Evolutionary conservation across 2,888 invertebrate species (phyloP), one percentile per base, ranked within the genome.

Genomic region (Oscheius sp.): DNA sequence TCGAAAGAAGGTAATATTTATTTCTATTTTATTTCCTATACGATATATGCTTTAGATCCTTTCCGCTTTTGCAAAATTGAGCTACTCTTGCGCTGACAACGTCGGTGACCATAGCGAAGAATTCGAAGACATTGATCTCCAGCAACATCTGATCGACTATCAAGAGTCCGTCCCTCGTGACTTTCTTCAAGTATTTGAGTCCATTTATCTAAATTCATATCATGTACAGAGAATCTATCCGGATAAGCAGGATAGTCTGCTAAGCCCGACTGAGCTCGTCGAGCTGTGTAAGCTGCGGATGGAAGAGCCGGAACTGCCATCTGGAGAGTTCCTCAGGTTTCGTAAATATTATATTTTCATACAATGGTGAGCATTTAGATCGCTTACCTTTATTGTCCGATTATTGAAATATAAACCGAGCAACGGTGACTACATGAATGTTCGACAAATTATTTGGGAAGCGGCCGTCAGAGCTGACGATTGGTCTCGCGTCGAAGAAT

Each of bases 61-160:
- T 29, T 21, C 23, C 16, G 61, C 71, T 7, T 21, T 71, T 1
- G 71, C 71, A n/a, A 61, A 61, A 23, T 46, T 71, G 7, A 35
- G 56, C 1, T 58, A 23, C 49, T 43, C 58, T 35, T 70, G 71
- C 23, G n/a, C 59, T 1, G 71, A 71, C 1, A 41, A 56, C 2
- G 5, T 7, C 27, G 25, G 18, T 9, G 13, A 29, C 16, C 21
- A 55, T 41, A 13, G 13, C 7, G 55, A 29, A 18, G 69, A 56
- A 12, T n/a, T 56, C 13, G 43, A 69, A 2, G 56, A 69, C 18
- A 45, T 56, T 23, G 56, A 35, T 18, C 16, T 56, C 13, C 29
- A 27, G 16, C 56, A 56, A 21, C 6, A 52, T 16, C 16, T 69
- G 56, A 35, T 69, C n/a, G n/a, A 45, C 9, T 56, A 69, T 45